phyloP scores from a whole-genome alignment of 2,797 vertebrate genomes.

The Ficedula albicollis region DNA sequence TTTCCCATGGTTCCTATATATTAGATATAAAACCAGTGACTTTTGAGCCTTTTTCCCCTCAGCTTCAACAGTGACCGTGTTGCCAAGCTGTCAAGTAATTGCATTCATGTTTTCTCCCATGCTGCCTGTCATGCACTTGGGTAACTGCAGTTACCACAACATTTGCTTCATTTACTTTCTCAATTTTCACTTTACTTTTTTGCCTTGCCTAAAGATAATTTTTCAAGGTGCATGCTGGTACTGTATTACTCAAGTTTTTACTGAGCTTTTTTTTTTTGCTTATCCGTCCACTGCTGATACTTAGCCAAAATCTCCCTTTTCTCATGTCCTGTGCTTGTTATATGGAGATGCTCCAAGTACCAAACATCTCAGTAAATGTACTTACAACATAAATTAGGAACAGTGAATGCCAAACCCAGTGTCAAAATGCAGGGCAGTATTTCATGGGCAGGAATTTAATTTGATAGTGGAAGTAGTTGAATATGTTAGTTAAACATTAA shows the following conservation, averaged over 20 bases:
- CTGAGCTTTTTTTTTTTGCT: background rate
- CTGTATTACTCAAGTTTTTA: background rate
- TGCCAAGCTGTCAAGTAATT: background rate
- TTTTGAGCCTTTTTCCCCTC: background rate
- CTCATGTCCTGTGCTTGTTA: background rate
- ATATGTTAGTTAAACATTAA: background rate
- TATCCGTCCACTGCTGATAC: background rate
- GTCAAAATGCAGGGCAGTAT: background rate
- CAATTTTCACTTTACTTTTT: background rate
- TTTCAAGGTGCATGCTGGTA: background rate
- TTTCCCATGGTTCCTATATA: background rate
- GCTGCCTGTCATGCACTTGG: background rate
- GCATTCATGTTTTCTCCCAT: background rate
- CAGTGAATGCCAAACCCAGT: background rate
- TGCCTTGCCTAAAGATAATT: background rate
- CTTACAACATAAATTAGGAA: background rate
- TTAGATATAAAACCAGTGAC: background rate
- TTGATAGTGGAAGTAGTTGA: background rate
- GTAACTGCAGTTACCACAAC: background rate
- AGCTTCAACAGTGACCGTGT: background rate
- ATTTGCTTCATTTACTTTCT: background rate
- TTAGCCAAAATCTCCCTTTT: background rate
- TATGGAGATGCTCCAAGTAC: background rate
- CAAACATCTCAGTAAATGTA: background rate
- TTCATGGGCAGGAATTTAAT: background rate